Conservation (phyloP, 2,113 vertebrate species). For the Rhinolophus ferrumequinum region DNA sequence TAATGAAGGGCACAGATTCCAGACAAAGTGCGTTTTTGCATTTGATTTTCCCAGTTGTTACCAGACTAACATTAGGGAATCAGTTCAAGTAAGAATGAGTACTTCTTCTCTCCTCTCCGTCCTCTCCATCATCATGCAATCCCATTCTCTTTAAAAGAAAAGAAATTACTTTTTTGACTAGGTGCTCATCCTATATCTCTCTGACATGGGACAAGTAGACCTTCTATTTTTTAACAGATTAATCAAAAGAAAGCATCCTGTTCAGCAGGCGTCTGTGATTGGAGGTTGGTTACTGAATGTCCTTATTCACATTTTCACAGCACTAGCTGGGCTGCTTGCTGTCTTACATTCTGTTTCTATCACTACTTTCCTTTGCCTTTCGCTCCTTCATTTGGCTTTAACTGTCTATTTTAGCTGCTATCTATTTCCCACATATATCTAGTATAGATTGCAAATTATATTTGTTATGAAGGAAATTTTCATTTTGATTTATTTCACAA, state of each 20-base stretch:
- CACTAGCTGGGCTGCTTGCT: conserved; percentile 66
- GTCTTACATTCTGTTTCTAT: conserved; percentile 75
- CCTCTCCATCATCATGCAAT: conserved; percentile 65
- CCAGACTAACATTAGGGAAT: conserved; percentile 62
- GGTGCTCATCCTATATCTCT: conserved; percentile 61
- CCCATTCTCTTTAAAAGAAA: conserved; percentile 77
- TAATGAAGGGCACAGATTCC: conserved; percentile 54
- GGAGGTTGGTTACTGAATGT: not conserved
- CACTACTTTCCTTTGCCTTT: conserved; percentile 58
- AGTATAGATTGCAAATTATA: conserved; percentile 76
- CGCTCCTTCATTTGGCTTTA: conserved; percentile 77
- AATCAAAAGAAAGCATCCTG: conserved; percentile 71
- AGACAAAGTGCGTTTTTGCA: conserved; percentile 40
- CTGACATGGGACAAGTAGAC: conserved; percentile 52
- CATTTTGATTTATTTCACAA: conserved; percentile 83
- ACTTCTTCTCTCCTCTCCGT: not conserved
- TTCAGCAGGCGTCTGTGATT: conserved; percentile 65
- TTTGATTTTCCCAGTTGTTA: conserved; percentile 59
- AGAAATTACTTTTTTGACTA: conserved; percentile 65
- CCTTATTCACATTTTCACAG: conserved; percentile 60
- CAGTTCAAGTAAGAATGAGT: conserved; percentile 58
- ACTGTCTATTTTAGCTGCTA: conserved; percentile 68
- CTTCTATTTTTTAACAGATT: conserved; percentile 70
- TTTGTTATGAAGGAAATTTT: conserved; percentile 80
- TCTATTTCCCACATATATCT: conserved; percentile 75